Base-by-base conservation (phyloP, 2,888 invertebrate genomes). In the Drosophila nigritarsus region DNA sequence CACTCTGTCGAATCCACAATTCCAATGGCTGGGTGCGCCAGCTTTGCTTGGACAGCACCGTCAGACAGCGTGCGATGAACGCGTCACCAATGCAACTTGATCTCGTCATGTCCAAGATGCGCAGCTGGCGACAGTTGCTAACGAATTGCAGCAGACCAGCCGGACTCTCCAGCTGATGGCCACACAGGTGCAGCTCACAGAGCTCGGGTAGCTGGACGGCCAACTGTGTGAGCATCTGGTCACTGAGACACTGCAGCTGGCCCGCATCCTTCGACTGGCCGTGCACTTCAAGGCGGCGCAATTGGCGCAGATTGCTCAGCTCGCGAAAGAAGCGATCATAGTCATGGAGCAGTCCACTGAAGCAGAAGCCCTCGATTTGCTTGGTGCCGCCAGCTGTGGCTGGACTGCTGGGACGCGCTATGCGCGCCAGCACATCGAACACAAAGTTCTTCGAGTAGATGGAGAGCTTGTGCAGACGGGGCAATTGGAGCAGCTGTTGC, bases 361-460 rank as follows among this genome's bases (percentile, higher is more conserved):
- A 90, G 20, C 90, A 83, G 24, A 90, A 90, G 1, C 86, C 90
- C 30, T 82, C 86, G n/a, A 90, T 90, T 20, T 71, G 75, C 45
- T 80, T 76, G 38, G 30, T 51, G 7, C 71, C 62, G 6, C 54
- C 66, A 7, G 51, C 40, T 3, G 68, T 20, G 3, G 29, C 48
- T 2, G 59, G 27, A 27, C 61, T 63, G 36, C 34, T 72, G 5
- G 82, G 87, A 29, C 86, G 77, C 18, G 84, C 80, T 55, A 91
- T 82, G 38, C 90, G 87, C 38, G 84, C 78, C 53, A 90, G 61
- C 13, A 91, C 81, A 72, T 90, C 90, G n/a, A 91, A 90, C 1
- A 90, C 89, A 66, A 91, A 90, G 65, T 90, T 91, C 48, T 79
- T 90, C 8, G 91, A 89, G 67, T 83, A 87, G 15, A 91, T 87